phyloP scores from a whole-genome alignment of 2,113 vertebrate species.

The Ciconia maguari region DNA sequence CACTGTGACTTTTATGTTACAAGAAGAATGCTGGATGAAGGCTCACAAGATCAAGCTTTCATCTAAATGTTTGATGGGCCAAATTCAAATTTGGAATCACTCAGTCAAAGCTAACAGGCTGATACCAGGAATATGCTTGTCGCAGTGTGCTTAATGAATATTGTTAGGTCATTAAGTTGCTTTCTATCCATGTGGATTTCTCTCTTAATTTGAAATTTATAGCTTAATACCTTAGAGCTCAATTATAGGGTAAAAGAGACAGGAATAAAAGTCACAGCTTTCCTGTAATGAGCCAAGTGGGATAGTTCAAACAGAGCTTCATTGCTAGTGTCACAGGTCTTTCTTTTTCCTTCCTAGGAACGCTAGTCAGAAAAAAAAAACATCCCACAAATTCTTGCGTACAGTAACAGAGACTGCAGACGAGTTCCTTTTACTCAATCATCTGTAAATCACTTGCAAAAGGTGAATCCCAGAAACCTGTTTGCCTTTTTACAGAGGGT shows the following conservation, averaged over 20 bases:
- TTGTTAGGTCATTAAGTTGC: not conserved
- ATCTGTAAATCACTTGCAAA: not conserved
- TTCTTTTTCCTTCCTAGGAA: not conserved
- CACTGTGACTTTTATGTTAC: not conserved
- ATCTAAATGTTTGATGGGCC: not conserved
- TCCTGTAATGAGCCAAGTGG: not conserved
- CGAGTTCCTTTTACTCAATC: not conserved
- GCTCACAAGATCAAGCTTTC: not conserved
- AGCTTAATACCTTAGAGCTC: conserved; percentile 4
- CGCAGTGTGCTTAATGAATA: not conserved
- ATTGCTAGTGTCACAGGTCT: not conserved
- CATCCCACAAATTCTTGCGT: not conserved
- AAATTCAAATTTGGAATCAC: not conserved
- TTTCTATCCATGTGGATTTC: not conserved
- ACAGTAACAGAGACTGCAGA: not conserved
- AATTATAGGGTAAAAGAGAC: not conserved
- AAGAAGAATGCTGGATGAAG: not conserved
- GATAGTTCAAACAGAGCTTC: conserved; percentile 1
- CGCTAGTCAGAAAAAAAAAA: not conserved
- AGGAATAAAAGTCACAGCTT: conserved; percentile 6
- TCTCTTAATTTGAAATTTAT: conserved; percentile 8
- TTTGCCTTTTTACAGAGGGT: not conserved
- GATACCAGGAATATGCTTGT: not conserved
- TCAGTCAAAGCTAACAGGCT: not conserved
- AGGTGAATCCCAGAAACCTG: not conserved